Conservation (phyloP, 2,113 vertebrate species). For the Stegastes partitus region DNA sequence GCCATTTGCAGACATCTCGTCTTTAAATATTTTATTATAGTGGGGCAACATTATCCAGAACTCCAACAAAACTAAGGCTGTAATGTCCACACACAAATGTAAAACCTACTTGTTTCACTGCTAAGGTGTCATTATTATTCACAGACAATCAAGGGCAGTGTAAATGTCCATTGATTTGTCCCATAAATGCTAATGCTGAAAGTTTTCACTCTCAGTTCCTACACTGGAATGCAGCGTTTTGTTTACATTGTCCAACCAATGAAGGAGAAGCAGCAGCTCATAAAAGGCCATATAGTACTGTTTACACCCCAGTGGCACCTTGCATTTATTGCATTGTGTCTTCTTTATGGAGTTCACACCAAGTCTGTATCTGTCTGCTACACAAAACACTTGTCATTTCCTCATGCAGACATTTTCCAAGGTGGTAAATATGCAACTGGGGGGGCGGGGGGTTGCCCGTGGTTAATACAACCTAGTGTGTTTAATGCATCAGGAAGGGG, state of each 20-base stretch:
- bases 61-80: too few relatives aligned
- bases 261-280: conserved; percentile 23
- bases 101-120: too few relatives aligned
- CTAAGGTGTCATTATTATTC: too few relatives aligned
- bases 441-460: too few relatives aligned
- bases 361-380: neutral
- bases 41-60: too few relatives aligned
- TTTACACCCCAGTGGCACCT: conserved; percentile 18
- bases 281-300: conserved; percentile 40
- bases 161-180: neutral
- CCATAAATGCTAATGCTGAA: neutral
- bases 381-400: neutral
- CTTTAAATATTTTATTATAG: too few relatives aligned
- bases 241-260: conserved; percentile 1
- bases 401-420: neutral
- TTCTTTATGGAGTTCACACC: conserved; percentile 39
- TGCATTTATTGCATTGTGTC: conserved; percentile 24
- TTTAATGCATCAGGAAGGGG: too few relatives aligned
- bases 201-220: neutral
- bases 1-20: too few relatives aligned
- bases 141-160: neutral
- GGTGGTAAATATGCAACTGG: too few relatives aligned
- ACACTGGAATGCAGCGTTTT: too few relatives aligned
- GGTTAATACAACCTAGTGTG: too few relatives aligned
- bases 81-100: too few relatives aligned